Conservation (phyloP, 2,113 vertebrate species). For the Mungos mungo region DNA sequence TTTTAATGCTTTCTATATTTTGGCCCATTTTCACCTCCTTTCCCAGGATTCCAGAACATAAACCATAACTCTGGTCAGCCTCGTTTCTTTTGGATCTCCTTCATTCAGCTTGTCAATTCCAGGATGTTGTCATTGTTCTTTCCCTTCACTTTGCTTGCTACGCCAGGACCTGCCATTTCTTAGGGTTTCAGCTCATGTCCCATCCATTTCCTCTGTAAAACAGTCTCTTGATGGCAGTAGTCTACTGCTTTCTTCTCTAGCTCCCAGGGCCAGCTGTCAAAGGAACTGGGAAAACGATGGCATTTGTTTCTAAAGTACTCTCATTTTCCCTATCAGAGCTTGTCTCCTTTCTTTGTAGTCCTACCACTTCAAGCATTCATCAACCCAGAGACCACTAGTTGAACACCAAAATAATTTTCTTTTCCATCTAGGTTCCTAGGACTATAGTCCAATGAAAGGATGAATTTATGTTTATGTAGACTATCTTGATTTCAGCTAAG, state of each 20-base stretch:
- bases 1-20: neutral
- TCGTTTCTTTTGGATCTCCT: neutral
- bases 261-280: neutral
- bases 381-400: neutral
- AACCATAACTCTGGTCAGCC: neutral
- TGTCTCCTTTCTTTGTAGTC: neutral
- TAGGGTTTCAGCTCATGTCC: neutral
- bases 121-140: neutral
- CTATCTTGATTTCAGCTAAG: neutral
- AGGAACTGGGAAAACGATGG: neutral
- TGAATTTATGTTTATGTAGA: neutral
- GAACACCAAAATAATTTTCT: neutral
- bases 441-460: slow-evolving; percentile 2
- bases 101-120: neutral
- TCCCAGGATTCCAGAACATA: neutral
- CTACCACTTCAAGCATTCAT: neutral
- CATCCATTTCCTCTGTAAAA: neutral
- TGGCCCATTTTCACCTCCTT: neutral
- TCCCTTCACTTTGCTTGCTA: neutral
- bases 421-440: neutral
- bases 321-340: neutral
- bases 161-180: neutral
- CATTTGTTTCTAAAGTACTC: neutral
- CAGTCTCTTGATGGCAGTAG: neutral
- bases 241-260: neutral